Base-by-base conservation (phyloP, 2,113 vertebrate genomes). In the Oncorhynchus nerka region DNA sequence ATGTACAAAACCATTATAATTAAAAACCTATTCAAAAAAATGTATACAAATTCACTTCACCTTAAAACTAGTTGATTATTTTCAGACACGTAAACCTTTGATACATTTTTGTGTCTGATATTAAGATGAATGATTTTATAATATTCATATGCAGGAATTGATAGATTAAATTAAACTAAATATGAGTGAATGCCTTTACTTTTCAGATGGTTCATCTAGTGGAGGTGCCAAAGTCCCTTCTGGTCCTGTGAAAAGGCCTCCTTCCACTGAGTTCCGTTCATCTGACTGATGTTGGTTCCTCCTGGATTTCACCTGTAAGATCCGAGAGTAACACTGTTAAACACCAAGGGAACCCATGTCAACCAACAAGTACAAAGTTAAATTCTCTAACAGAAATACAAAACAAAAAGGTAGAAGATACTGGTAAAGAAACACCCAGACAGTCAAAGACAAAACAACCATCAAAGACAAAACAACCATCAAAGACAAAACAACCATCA, bases 151-250 rank as follows among this genome's bases (percentile, higher is more conserved):
- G 39, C 2, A 11, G 39, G 39, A 45, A 12, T 45, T 45, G 8
- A 45, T 12, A 5, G 12, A 15, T 19, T 19, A 19, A 13, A 55
- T 55, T 1, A 5, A 55, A 19, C 19, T 3, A 55, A 55, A 55
- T 1, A 34, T 20, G 13, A 16, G 70, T 2, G 5, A 13, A 26
- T 13, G 15, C 0, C 28, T 81, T 86, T 84, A 94, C 93, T 89
- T 93, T 89, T 94, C 92, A 76, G 91, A 85, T 49, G 82, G 79
- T 76, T 91, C 88, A 62, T 79, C 77, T 87, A 85, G 74, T 1
- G 82, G 86, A n/a, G 87, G 81, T 68, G 83, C 70, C 51, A 55
- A 15, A 66, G 74, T 86, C 80, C 75, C 80, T 82, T 92, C 87
- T 76, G 80, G 82, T 80, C 80, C 89, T 5, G 86, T 73, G 80